phyloP scores from a whole-genome alignment of 2,113 vertebrate species.

The Apaloderma vittatum region DNA sequence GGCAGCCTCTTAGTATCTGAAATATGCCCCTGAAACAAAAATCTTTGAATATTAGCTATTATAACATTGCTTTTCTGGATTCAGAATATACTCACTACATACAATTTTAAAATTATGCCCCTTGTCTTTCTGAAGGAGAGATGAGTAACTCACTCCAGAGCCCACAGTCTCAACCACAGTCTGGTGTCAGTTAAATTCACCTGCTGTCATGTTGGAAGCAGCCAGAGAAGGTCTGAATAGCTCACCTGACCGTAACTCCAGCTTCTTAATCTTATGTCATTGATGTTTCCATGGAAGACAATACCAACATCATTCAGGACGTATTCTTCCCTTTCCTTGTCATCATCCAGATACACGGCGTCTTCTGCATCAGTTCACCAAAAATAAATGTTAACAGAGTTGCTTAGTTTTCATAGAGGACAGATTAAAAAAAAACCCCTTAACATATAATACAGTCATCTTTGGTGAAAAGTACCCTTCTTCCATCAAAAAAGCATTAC shows the following conservation, averaged over 20 bases:
- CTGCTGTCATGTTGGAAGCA: not conserved
- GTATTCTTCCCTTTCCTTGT: constrained; percentile 89
- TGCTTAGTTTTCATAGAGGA: not conserved
- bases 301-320: constrained; percentile 91
- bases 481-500: not conserved
- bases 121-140: constrained; percentile 27
- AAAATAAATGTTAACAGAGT: constrained; percentile 23
- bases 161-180: constrained; percentile 25
- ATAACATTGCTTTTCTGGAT: not conserved
- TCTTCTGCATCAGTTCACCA: constrained; percentile 81
- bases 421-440: not conserved
- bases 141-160: not conserved
- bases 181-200: constrained; percentile 29
- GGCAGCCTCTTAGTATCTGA: constrained; percentile 11
- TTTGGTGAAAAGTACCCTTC: not conserved
- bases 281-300: constrained; percentile 88
- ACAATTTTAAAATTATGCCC: constrained; percentile 18
- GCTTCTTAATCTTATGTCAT: constrained; percentile 83
- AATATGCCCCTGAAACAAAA: not conserved
- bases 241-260: constrained; percentile 98
- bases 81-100: not conserved
- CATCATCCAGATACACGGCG: constrained; percentile 88
- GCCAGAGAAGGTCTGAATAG: not conserved
- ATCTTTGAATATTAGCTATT: constrained; percentile 38
- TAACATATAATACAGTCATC: not conserved